Conservation (phyloP, 2,797 vertebrate genomes). For the Lateolabrax maculatus region DNA sequence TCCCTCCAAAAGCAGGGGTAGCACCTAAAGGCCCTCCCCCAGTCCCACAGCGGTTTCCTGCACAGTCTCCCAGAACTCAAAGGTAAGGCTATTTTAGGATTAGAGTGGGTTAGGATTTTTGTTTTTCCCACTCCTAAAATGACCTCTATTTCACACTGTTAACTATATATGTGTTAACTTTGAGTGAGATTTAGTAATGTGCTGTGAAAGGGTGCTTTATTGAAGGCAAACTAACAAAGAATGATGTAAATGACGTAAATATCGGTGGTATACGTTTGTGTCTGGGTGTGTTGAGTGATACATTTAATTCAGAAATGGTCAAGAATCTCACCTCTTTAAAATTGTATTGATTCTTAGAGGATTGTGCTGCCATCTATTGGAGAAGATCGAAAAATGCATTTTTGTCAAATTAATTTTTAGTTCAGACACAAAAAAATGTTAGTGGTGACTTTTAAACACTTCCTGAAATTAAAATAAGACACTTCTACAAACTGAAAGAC, state of each 20-base stretch:
- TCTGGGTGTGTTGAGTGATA: not conserved
- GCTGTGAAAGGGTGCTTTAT: not conserved
- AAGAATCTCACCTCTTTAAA: not conserved
- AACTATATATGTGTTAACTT: not conserved
- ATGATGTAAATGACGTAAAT: not conserved
- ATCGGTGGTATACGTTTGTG: not conserved
- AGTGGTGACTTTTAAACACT: slow-evolving; percentile 28
- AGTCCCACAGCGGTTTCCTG: slow-evolving; percentile 63
- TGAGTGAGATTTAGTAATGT: not conserved
- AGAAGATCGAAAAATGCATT: slow-evolving; percentile 3
- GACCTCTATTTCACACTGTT: not conserved
- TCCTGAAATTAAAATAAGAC: slow-evolving; percentile 52
- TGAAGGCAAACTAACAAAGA: not conserved
- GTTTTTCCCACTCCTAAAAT: not conserved
- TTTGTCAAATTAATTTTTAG: not conserved
- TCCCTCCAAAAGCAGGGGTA: slow-evolving; percentile 87
- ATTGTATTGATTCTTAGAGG: not conserved
- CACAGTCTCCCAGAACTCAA: slow-evolving; percentile 66
- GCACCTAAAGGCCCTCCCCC: slow-evolving; percentile 73
- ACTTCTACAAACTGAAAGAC: slow-evolving; percentile 44
- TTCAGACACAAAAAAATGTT: not conserved
- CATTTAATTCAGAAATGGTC: not conserved
- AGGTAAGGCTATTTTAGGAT: slow-evolving; percentile 76
- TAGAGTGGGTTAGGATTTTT: not conserved
- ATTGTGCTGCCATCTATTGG: slow-evolving; percentile 65